Base-by-base conservation (phyloP, 2,888 invertebrate species). In the Imbricaverruca yamaguchii region DNA sequence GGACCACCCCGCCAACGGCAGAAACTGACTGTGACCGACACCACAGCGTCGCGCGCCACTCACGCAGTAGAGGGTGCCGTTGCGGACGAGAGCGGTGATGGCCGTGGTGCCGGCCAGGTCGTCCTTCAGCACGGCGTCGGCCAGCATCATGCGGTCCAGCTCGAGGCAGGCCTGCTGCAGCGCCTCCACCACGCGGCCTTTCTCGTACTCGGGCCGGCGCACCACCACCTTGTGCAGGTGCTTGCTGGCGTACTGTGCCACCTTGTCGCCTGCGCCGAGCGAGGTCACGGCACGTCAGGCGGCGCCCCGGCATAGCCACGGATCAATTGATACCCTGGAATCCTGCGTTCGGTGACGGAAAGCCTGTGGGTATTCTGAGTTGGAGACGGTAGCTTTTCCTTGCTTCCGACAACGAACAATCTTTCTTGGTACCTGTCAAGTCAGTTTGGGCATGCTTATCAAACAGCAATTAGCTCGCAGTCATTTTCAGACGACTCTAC, bases 101-200 rank as follows among this genome's bases (percentile, higher is more conserved):
- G 97, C 98, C 59, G 98, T 98, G 81, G 96, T 95, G 80, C 98
- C 98, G 13, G 97, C 96, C 86, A 96, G 92, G 87, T 97, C 97
- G 87, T 95, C 94, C 86, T 93, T 94, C 85, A 96, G 91, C 85
- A 92, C 90, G 81, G 94, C 93, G 86, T 98, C 97, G 85, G 92
- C 91, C 80, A 93, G 88, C 98, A 99, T 98, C 77, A 93, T 94
- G 86, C 93, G 92, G 88, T 99, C 99, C 82, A 98, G 88, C 86
- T 96, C 94, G 80, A 99, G 89, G 88, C 96, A 97, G 82, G 94
- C 96, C 90, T 93, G 91, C 88, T 93, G 92, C 85, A 99, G 89
- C 0, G 98, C 97, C 85, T 93, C 92, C 84, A 91, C 91, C 84
- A 97, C 91, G 85, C 95, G 91, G 0, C 95, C 95, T 81, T 93